These are phyloP conservation scores for Perizoma affinitatum DNA, from an alignment of 2,888 invertebrate species.

Conservation along the genomic window DNA sequence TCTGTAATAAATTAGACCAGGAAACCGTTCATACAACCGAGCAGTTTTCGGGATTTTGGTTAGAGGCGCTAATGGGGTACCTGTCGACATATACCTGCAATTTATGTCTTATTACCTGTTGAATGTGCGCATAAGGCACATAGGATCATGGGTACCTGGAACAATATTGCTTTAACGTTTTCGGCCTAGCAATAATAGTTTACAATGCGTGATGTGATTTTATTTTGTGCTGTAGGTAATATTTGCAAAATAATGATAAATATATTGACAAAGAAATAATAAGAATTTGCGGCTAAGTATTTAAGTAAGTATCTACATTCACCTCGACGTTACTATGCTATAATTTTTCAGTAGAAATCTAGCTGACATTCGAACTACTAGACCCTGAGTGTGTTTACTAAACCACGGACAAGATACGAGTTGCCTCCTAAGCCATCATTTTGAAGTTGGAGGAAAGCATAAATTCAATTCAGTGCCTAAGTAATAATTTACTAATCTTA, in stretches of 20 bases:
- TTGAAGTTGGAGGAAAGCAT: too few species aligned
- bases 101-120: slow-evolving; percentile 63
- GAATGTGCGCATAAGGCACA: slow-evolving; percentile 45
- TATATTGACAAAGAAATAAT: background rate
- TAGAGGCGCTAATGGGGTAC: slow-evolving; percentile 63
- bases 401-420: too few species aligned
- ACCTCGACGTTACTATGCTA: too few species aligned
- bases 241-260: background rate
- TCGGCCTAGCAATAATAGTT: slow-evolving; percentile 8
- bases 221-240: background rate
- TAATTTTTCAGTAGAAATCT: too few species aligned
- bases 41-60: slow-evolving; percentile 62
- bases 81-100: slow-evolving; percentile 59
- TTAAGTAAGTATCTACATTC: too few species aligned
- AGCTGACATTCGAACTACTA: too few species aligned
- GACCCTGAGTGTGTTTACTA: too few species aligned
- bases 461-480: too few species aligned
- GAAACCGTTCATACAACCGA: slow-evolving; percentile 57
- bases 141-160: slow-evolving; percentile 27
- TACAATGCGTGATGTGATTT: slow-evolving; percentile 8
- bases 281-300: background rate
- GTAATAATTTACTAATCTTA: too few species aligned
- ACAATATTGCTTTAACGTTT: slow-evolving; percentile 22
- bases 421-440: too few species aligned
- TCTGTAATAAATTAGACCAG: slow-evolving; percentile 61